These are phyloP conservation scores for Drosophila nigrodunni DNA, from an alignment of 1,140 invertebrate genomes.

Conservation along the genomic window DNA sequence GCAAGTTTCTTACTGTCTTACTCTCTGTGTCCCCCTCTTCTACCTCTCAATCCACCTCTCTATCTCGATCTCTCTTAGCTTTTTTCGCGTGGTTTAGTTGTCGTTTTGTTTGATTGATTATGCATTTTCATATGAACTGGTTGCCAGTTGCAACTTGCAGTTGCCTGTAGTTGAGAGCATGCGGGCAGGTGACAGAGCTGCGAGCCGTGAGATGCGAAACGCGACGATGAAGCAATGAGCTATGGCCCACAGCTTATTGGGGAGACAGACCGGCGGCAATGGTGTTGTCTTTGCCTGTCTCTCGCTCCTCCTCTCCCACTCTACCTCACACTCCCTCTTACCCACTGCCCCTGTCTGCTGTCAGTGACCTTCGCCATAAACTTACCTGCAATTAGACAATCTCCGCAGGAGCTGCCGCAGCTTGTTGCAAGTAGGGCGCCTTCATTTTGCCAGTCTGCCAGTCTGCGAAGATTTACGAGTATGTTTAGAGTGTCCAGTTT, in stretches of 20 bases:
- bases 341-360: conserved; percentile 39
- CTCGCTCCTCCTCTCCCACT: too few relatives aligned
- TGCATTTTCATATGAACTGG: conserved; percentile 80
- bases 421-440: conserved; percentile 9
- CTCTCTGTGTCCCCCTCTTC: too few relatives aligned
- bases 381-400: conserved; percentile 73
- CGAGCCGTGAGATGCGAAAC: conserved; percentile 8
- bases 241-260: conserved; percentile 51
- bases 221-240: conserved; percentile 43
- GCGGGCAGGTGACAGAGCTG: conserved; percentile 59
- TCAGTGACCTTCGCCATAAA: conserved; percentile 71
- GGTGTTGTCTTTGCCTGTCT: conserved; percentile 18
- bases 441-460: conserved; percentile 17
- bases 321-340: background rate
- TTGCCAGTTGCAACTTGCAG: conserved; percentile 56
- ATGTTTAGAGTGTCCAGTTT: conserved; percentile 39
- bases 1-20: background rate
- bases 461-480: conserved; percentile 54
- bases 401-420: conserved; percentile 38
- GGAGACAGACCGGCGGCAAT: conserved; percentile 74
- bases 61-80: background rate
- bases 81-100: conserved; percentile 38
- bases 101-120: conserved; percentile 75
- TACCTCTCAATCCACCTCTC: background rate
- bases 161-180: conserved; percentile 44